Evolutionary conservation across 2,888 invertebrate genomes (phyloP).

Genomic region (Parapristionchus giblindavisi): DNA sequence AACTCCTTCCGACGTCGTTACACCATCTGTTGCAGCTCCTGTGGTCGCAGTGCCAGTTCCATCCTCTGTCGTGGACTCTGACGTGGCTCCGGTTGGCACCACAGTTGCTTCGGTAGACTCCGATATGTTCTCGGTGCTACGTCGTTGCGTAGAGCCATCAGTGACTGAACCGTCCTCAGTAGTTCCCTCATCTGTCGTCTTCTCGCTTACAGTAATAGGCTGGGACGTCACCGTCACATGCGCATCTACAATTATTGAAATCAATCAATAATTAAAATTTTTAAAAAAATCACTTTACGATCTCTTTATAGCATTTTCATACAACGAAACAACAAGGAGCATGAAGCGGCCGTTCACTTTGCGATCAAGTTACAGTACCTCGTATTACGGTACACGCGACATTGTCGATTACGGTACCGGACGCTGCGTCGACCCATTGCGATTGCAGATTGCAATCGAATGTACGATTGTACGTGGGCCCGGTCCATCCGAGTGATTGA

Average conservation of each 20-base stretch:
- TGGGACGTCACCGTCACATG: slow-evolving; percentile 19
- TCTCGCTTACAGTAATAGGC: slow-evolving; percentile 13
- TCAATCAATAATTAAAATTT: background rate
- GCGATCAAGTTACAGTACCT: no score
- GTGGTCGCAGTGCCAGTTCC: background rate
- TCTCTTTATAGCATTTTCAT: no score
- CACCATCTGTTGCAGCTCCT: background rate
- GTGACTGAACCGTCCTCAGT: background rate
- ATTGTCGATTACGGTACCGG: slow-evolving; percentile 43
- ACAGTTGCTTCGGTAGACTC: background rate
- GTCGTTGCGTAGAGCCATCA: background rate
- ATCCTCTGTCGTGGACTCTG: no score
- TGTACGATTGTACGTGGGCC: slow-evolving; percentile 30
- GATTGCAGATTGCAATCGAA: slow-evolving; percentile 31
- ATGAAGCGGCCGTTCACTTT: no score
- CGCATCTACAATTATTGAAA: background rate
- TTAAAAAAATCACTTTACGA: no score
- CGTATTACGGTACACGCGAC: slow-evolving; percentile 48
- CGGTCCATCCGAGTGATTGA: slow-evolving; percentile 4
- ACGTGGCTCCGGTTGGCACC: background rate
- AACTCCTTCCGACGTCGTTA: background rate
- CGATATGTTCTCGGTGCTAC: background rate
- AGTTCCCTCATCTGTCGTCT: no score
- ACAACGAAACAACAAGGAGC: no score
- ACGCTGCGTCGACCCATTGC: slow-evolving; percentile 38